Evolutionary conservation across 2,888 invertebrate species (phyloP).

Genomic region (Amitus sp.): DNA sequence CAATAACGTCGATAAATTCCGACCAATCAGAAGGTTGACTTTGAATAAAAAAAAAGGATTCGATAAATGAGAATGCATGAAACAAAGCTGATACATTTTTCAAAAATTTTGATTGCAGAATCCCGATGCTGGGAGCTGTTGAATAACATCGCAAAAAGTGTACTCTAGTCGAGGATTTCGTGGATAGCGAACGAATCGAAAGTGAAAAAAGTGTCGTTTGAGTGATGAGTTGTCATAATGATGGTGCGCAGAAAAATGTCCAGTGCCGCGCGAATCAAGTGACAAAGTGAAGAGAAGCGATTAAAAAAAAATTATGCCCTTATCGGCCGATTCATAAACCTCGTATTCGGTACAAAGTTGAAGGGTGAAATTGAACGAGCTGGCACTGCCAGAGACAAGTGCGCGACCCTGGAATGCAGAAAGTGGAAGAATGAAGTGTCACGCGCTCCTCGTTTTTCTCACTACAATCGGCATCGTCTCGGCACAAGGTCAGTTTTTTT

Average conservation of each 20-base stretch:
- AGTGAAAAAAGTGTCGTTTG: conserved; percentile 25
- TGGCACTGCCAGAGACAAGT: conserved; percentile 30
- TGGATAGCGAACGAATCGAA: conserved; percentile 5
- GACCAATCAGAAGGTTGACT: too few species aligned
- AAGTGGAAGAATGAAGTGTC: conserved; percentile 9
- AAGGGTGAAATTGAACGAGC: conserved; percentile 37
- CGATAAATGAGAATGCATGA: too few species aligned
- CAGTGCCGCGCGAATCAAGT: conserved; percentile 32
- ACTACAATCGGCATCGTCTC: not conserved
- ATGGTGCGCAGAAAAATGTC: conserved; percentile 7
- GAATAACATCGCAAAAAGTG: conserved; percentile 19
- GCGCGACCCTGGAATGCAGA: conserved; percentile 28
- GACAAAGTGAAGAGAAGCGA: too few species aligned
- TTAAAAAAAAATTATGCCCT: conserved; percentile 32
- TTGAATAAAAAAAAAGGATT: too few species aligned
- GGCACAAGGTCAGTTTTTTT: not conserved
- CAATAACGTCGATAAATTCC: too few species aligned
- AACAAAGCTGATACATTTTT: too few species aligned
- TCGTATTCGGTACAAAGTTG: conserved; percentile 19
- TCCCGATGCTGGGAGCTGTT: conserved; percentile 21
- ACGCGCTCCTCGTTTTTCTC: not conserved
- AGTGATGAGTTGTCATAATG: conserved; percentile 23
- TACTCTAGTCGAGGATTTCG: conserved; percentile 19
- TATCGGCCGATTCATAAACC: conserved; percentile 20
- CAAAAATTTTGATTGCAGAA: conserved; percentile 16